Evolutionary conservation across 2,888 invertebrate species (phyloP).

Genomic region (Tanytarsus gracilentus): DNA sequence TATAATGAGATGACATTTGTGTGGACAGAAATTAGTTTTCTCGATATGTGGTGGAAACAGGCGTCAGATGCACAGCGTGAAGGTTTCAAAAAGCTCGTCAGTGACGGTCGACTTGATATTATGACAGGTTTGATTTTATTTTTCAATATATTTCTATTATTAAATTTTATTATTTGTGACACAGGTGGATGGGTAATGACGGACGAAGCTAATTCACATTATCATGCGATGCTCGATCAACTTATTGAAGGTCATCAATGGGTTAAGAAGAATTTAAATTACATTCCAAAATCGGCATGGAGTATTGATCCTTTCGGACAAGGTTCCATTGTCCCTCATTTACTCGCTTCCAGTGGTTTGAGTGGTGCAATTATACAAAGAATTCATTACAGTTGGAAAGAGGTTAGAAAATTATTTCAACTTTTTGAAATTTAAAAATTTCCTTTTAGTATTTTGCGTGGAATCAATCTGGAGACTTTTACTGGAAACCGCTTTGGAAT

Average conservation of each 20-base stretch:
- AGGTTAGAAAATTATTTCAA: conserved; percentile 8
- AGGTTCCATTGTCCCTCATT: conserved; percentile 85
- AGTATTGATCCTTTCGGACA: conserved; percentile 97
- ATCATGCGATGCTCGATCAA: conserved; percentile 84
- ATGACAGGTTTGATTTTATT: no score
- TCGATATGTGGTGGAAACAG: conserved; percentile 87
- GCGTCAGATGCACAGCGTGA: conserved; percentile 77
- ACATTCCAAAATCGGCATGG: conserved; percentile 78
- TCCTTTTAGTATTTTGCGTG: conserved; percentile 81
- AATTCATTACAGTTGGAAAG: conserved; percentile 94
- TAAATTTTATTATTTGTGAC: no score
- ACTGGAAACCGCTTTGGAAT: conserved; percentile 83
- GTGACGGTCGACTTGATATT: conserved; percentile 79
- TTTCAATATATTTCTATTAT: no score
- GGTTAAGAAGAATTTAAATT: conserved; percentile 72
- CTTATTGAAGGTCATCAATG: conserved; percentile 88
- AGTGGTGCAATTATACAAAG: conserved; percentile 85
- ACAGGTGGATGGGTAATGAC: conserved; percentile 98
- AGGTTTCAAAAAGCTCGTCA: conserved; percentile 66
- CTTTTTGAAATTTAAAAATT: no score
- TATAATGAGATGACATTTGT: conserved; percentile 89
- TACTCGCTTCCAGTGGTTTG: conserved; percentile 74
- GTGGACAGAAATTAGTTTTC: conserved; percentile 86
- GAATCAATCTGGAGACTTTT: conserved; percentile 77
- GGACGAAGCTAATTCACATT: conserved; percentile 83